A percentile compares a stretch with the other conserved stretches of the same genome.
Evolutionary conservation across 2,888 invertebrate genomes (phyloP).

Genomic region (Byasa hedistus): DNA sequence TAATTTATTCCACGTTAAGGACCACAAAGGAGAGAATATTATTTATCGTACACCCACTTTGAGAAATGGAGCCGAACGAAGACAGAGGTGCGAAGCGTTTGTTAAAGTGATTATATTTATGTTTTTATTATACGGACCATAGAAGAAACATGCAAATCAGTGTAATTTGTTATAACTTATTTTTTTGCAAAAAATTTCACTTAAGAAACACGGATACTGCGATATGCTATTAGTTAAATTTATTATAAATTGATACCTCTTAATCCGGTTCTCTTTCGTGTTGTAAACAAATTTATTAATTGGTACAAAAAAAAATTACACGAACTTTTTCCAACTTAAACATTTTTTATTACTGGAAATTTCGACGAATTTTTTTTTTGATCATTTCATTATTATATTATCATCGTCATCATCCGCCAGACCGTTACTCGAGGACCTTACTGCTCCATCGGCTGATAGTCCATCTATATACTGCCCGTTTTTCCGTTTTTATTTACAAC

Average conservation of each 20-base stretch:
- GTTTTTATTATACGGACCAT: conserved; percentile 28
- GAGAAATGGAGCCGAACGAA: conserved; percentile 8
- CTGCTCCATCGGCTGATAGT: no score
- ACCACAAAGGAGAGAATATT: conserved; percentile 19
- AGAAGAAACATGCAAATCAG: conserved; percentile 32
- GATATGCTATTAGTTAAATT: conserved; percentile 24
- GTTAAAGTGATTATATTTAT: conserved; percentile 32
- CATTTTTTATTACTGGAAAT: not conserved
- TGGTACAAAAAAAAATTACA: conserved; percentile 2
- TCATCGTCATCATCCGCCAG: no score
- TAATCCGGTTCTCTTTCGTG: conserved; percentile 24
- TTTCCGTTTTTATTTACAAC: no score
- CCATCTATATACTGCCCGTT: no score
- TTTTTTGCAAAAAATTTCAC: conserved; percentile 34
- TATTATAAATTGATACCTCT: conserved; percentile 25
- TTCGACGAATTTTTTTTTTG: no score
- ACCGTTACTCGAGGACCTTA: no score
- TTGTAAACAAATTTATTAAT: conserved; percentile 17
- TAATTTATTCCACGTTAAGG: not conserved
- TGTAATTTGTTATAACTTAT: conserved; percentile 30
- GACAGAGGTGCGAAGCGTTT: conserved; percentile 33
- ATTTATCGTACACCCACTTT: conserved; percentile 32
- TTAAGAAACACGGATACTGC: conserved; percentile 29
- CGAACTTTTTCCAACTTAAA: not conserved
- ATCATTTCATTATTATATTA: no score